Percentiles rank a stretch among this genome's conserved stretches.
Evolutionary conservation across 2,113 vertebrate species (phyloP).

Genomic region (Dendropsophus ebraccatus): DNA sequence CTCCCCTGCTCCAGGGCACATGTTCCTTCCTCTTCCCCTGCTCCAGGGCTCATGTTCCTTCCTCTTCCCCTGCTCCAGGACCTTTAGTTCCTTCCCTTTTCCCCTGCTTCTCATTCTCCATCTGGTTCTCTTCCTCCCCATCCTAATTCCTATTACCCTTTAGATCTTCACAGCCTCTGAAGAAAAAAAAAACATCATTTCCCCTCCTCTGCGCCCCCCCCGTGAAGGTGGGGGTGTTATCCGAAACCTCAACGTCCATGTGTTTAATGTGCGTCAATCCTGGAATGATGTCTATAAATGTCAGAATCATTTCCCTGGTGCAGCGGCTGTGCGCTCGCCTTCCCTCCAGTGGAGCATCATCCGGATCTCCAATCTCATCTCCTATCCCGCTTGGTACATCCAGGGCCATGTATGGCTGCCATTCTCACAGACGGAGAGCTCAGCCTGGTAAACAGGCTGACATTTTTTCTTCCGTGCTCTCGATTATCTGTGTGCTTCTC

Average conservation of each 20-base stretch:
- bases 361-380: not conserved
- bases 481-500: not conserved
- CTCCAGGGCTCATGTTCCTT: not conserved
- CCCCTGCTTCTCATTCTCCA: not conserved
- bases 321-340: not conserved
- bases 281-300: slow-evolving; percentile 35
- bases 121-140: not conserved
- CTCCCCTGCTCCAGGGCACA: no score
- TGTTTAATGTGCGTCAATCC: slow-evolving; percentile 14
- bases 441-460: not conserved
- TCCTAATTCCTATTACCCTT: not conserved
- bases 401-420: not conserved
- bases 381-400: not conserved
- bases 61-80: not conserved
- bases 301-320: slow-evolving; percentile 11
- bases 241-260: not conserved
- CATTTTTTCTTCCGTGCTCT: slow-evolving; percentile 26
- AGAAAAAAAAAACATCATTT: not conserved
- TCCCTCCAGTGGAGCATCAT: not conserved
- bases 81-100: not conserved
- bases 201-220: not conserved
- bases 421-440: not conserved
- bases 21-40: no score
- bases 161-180: not conserved
- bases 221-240: not conserved